A percentile compares a stretch with the other conserved stretches of the same genome.
phyloP scores from a whole-genome alignment of 1,140 invertebrate species.

The Orius insidiosus region DNA sequence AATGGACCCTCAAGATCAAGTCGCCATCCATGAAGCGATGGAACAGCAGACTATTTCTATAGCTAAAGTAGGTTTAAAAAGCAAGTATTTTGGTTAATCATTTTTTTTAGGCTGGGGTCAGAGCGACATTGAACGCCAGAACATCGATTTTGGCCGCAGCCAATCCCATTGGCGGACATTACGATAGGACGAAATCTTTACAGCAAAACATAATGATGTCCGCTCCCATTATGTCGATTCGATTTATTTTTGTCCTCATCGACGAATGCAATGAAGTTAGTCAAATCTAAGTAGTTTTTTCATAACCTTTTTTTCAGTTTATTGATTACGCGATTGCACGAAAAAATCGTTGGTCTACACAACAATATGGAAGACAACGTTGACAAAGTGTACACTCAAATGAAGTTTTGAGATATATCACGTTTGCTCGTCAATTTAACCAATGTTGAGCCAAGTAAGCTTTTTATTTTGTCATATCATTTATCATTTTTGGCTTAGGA shows the following conservation, averaged over 20 bases:
- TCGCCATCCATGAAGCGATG: constrained; percentile 99
- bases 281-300: not conserved
- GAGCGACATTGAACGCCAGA: constrained; percentile 91
- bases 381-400: constrained; percentile 67
- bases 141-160: constrained; percentile 97
- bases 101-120: constrained; percentile 65
- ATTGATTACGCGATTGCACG: constrained; percentile 51
- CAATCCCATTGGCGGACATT: constrained; percentile 92
- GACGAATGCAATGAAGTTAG: constrained; percentile 84
- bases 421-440: constrained; percentile 92
- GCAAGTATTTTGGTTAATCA: too few species aligned
- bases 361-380: constrained; percentile 46
- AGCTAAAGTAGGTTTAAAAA: constrained; percentile 65
- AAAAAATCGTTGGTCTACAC: constrained; percentile 89
- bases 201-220: constrained; percentile 87
- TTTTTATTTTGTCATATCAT: constrained; percentile 14
- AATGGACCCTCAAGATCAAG: constrained; percentile 95
- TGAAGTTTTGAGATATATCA: constrained; percentile 85
- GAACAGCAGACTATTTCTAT: constrained; percentile 99
- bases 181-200: constrained; percentile 85
- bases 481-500: constrained; percentile 37
- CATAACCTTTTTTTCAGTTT: constrained; percentile 16
- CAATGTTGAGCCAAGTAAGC: constrained; percentile 53
- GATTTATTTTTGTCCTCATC: constrained; percentile 94
- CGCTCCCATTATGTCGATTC: constrained; percentile 99